Evolutionary conservation across 2,797 vertebrate genomes (phyloP).

Genomic region (Microctenopoma stevenorrisi): DNA sequence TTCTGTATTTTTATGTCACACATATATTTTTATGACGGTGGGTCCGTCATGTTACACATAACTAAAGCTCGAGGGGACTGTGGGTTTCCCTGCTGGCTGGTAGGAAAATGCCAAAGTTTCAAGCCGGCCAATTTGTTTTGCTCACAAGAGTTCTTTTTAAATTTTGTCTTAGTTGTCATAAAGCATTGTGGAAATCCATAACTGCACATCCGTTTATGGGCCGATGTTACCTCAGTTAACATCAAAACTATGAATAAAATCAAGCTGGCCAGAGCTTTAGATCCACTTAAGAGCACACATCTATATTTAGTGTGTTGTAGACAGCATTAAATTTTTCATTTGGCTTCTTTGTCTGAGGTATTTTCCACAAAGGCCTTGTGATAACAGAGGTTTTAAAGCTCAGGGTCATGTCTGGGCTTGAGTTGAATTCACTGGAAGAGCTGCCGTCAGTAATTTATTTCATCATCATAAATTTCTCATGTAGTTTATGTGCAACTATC

Average conservation of each 20-base stretch:
- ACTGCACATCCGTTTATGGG: too few species aligned
- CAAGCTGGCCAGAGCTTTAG: not conserved
- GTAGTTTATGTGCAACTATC: too few species aligned
- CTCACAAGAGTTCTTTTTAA: too few species aligned
- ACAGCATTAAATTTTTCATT: constrained; percentile 1
- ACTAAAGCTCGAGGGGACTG: too few species aligned
- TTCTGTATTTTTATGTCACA: too few species aligned
- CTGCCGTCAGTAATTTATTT: constrained; percentile 13
- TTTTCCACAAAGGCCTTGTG: constrained; percentile 5
- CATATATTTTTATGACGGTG: too few species aligned
- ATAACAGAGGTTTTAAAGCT: constrained; percentile 10
- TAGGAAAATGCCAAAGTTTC: too few species aligned
- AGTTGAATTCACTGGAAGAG: constrained; percentile 2
- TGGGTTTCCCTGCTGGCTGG: too few species aligned
- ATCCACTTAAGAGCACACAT: not conserved
- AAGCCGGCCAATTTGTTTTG: too few species aligned
- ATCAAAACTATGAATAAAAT: constrained; percentile 1
- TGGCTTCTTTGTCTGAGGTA: not conserved
- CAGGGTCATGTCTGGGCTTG: not conserved
- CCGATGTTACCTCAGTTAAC: not conserved
- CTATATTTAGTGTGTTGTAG: constrained; percentile 7
- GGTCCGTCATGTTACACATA: too few species aligned
- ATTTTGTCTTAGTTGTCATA: too few species aligned
- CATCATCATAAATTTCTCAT: constrained; percentile 2
- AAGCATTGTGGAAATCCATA: too few species aligned